These are phyloP conservation scores for Prunella himalayana DNA, from an alignment of 2,113 vertebrate genomes.

Conservation along the genomic window DNA sequence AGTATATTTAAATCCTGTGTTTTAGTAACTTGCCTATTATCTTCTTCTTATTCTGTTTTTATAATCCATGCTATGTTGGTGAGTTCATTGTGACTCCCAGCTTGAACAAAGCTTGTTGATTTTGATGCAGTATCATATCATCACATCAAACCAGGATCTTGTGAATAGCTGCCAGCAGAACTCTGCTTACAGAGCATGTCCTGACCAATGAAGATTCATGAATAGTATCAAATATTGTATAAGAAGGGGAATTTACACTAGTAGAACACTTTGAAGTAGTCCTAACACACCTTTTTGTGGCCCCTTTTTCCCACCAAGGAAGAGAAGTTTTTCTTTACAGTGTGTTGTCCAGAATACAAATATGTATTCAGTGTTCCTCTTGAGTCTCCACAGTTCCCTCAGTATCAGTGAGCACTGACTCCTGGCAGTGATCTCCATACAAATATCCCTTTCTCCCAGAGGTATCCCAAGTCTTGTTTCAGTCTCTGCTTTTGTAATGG, in stretches of 20 bases:
- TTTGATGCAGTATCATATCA: background rate
- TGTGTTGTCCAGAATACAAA: background rate
- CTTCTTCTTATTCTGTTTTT: background rate
- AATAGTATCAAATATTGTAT: background rate
- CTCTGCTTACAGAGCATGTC: background rate
- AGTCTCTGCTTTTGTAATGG: background rate
- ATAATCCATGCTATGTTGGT: background rate
- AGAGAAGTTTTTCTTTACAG: background rate
- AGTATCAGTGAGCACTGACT: background rate
- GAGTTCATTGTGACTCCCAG: background rate
- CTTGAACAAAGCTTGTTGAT: background rate
- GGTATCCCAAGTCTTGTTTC: background rate
- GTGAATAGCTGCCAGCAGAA: background rate
- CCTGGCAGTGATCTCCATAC: background rate
- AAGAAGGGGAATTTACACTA: background rate
- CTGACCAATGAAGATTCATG: background rate
- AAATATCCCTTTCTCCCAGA: background rate
- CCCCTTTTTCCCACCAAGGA: background rate
- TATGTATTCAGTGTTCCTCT: background rate
- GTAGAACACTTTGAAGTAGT: background rate
- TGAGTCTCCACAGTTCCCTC: background rate
- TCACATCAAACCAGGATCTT: background rate
- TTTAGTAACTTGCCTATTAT: background rate
- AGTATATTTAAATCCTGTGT: background rate
- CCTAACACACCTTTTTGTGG: background rate